Evolutionary conservation across 2,113 vertebrate genomes (phyloP).

Genomic region (Lampris megalopsis): DNA sequence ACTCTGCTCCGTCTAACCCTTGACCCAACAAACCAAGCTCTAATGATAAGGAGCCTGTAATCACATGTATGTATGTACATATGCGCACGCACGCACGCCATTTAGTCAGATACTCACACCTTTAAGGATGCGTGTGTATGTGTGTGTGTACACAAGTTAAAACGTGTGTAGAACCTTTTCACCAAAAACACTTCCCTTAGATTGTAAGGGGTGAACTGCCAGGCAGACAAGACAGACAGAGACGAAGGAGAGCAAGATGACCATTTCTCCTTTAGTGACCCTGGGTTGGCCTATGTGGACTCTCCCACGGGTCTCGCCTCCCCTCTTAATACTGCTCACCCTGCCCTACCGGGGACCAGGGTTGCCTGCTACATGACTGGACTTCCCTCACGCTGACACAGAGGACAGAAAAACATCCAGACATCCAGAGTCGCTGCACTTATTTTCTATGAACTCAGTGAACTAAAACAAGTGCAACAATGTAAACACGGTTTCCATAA

Average conservation of each 20-base stretch:
- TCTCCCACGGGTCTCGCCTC: conserved; percentile 53
- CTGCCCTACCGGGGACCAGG: too few relatives aligned
- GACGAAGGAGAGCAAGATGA: conserved; percentile 31
- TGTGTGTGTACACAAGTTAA: conserved; percentile 31
- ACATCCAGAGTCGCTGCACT: too few relatives aligned
- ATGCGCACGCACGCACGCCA: background rate
- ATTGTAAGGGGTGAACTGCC: conserved; percentile 20
- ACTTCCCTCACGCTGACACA: too few relatives aligned
- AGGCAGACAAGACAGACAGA: conserved; percentile 30
- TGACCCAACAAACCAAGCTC: conserved; percentile 31
- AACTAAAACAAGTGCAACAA: too few relatives aligned
- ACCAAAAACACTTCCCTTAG: conserved; percentile 25
- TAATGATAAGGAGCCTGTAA: conserved; percentile 45
- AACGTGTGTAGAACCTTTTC: conserved; percentile 26
- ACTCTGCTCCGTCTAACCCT: conserved; percentile 54
- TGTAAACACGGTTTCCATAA: too few relatives aligned
- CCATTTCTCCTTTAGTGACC: conserved; percentile 37
- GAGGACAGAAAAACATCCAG: too few relatives aligned
- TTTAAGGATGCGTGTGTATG: conserved; percentile 21
- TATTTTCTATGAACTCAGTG: too few relatives aligned
- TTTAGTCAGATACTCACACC: conserved; percentile 7
- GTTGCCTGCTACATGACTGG: too few relatives aligned
- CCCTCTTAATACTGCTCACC: background rate
- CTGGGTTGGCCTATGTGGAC: conserved; percentile 18
- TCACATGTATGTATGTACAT: conserved; percentile 36